Percentiles rank a stretch among this genome's conserved stretches.
These are phyloP conservation scores for Natator depressus DNA, from an alignment of 2,113 vertebrate species.

Conservation along the genomic window DNA sequence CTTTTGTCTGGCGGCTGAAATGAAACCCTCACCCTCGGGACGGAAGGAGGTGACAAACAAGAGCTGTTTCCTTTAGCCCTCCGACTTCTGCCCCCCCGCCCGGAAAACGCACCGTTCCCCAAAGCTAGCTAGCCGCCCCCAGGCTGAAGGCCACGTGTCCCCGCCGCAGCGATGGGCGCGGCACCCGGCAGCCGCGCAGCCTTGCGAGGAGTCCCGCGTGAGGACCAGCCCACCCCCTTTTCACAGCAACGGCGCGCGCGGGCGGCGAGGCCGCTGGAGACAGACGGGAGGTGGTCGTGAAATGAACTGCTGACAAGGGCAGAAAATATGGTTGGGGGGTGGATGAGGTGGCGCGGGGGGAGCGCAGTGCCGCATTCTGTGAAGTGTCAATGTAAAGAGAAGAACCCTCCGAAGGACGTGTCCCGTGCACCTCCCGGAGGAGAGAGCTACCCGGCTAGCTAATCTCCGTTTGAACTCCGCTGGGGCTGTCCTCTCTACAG, in stretches of 20 bases:
- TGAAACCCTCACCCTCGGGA: neutral
- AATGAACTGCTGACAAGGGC: neutral
- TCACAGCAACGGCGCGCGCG: too few species aligned
- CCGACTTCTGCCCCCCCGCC: neutral
- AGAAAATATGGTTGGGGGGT: neutral
- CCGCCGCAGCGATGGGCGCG: too few species aligned
- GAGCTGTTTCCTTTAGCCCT: too few species aligned
- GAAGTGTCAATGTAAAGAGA: conserved; percentile 8
- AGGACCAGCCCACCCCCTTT: too few species aligned
- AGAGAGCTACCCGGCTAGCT: neutral
- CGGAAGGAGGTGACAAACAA: neutral
- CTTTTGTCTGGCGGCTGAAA: neutral
- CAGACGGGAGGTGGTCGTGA: neutral
- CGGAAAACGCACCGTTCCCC: too few species aligned
- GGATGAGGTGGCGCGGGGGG: neutral
- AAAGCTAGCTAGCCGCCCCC: too few species aligned
- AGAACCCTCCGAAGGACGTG: neutral
- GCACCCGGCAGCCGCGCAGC: too few species aligned
- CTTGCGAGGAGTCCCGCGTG: too few species aligned
- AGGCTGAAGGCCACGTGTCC: too few species aligned
- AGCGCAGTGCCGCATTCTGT: neutral
- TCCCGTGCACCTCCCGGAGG: neutral
- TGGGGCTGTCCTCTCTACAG: neutral
- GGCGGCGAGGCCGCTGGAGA: neutral
- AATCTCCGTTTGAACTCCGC: neutral